Evolutionary conservation across 2,888 invertebrate species (phyloP).

Genomic region (Pseudeuparius sepicola): DNA sequence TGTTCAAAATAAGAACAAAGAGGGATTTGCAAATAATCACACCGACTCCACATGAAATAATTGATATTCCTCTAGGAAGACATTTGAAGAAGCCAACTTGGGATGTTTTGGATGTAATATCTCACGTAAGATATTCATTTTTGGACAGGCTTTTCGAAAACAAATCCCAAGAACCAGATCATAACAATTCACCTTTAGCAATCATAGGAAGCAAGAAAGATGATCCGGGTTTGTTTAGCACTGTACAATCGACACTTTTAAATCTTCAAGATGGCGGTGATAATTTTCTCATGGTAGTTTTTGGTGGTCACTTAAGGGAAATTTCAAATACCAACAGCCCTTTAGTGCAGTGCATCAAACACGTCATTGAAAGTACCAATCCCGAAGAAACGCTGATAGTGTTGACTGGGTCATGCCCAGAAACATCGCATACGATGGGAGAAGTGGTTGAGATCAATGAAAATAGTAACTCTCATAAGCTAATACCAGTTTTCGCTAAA

Average conservation of each 20-base stretch:
- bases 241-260: slow-evolving; percentile 26
- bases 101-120: slow-evolving; percentile 27
- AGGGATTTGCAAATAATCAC: not conserved
- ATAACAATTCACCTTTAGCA: not conserved
- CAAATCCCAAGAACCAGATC: too few relatives aligned
- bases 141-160: slow-evolving; percentile 25
- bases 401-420: slow-evolving; percentile 26
- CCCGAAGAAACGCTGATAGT: slow-evolving; percentile 28
- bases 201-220: too few relatives aligned
- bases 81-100: slow-evolving; percentile 18
- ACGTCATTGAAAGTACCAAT: slow-evolving; percentile 30
- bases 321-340: slow-evolving; percentile 27
- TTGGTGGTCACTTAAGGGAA: slow-evolving; percentile 28
- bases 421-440: not conserved
- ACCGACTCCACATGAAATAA: slow-evolving; percentile 9
- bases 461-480: not conserved
- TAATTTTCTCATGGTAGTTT: slow-evolving; percentile 29
- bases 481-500: slow-evolving; percentile 1
- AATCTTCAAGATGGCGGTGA: slow-evolving; percentile 24
- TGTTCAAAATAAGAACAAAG: slow-evolving; percentile 29
- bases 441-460: slow-evolving; percentile 1
- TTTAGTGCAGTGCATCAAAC: slow-evolving; percentile 31
- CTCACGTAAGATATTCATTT: slow-evolving; percentile 27
- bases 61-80: slow-evolving; percentile 11
- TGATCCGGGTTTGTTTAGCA: slow-evolving; percentile 28